A percentile compares a stretch with the other conserved stretches of the same genome.
Evolutionary conservation across 2,113 vertebrate genomes (phyloP).

Genomic region (Eonycteris spelaea): DNA sequence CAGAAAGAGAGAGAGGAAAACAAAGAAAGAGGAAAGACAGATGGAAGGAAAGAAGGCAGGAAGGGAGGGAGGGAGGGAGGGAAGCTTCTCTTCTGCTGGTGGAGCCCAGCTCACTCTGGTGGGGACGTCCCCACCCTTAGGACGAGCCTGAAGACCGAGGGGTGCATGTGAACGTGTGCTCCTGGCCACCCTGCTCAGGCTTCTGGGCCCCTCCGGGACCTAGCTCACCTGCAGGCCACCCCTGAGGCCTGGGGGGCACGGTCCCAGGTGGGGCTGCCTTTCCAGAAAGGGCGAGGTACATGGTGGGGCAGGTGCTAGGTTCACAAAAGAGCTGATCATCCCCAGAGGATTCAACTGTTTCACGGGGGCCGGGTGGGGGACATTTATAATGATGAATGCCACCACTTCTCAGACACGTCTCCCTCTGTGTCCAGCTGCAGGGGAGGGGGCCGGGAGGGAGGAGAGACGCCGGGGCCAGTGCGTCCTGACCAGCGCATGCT

Average conservation of each 20-base stretch:
- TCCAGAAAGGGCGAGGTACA: background rate
- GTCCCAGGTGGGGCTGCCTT: fast-evolving
- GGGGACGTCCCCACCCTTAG: fast-evolving
- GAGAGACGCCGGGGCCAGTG: fast-evolving
- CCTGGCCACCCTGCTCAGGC: fast-evolving
- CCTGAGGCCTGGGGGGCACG: background rate
- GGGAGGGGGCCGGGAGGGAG: background rate
- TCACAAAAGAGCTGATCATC: background rate
- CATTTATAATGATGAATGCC: fast-evolving
- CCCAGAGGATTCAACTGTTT: background rate
- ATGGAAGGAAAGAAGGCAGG: background rate
- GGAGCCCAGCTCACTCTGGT: fast-evolving
- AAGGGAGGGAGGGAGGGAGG: too few species aligned
- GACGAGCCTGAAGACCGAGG: background rate
- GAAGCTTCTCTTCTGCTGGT: too few species aligned
- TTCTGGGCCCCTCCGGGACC: background rate
- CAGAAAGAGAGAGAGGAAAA: background rate
- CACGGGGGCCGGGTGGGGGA: background rate
- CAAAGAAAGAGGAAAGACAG: background rate
- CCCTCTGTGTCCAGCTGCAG: background rate
- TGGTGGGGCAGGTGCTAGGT: background rate
- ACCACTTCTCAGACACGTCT: background rate
- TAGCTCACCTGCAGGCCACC: background rate
- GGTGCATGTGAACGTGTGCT: fast-evolving
- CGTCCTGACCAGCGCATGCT: fast-evolving